These are phyloP conservation scores for Nannospalax galili DNA, from an alignment of 2,113 vertebrate species.

Conservation along the genomic window DNA sequence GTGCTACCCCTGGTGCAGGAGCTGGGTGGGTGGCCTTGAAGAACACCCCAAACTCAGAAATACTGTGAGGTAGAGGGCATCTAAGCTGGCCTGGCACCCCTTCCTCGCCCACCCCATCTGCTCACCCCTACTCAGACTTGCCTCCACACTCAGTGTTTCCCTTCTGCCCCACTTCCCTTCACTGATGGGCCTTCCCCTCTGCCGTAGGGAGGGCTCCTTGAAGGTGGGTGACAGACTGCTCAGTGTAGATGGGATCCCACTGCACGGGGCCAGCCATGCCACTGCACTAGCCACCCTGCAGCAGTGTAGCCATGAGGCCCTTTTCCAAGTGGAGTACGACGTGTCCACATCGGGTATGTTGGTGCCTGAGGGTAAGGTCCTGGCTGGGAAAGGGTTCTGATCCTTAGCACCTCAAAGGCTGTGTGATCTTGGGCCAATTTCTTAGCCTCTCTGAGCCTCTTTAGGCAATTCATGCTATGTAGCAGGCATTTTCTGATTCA, in stretches of 20 bases:
- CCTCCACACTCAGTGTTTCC: neutral
- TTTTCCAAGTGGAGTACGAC: slow-evolving; percentile 98
- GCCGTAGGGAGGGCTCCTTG: slow-evolving; percentile 94
- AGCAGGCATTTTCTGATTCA: neutral
- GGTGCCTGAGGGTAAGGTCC: neutral
- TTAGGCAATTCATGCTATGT: rapidly evolving
- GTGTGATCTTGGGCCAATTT: neutral
- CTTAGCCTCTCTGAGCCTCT: neutral
- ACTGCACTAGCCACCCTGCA: slow-evolving; percentile 92
- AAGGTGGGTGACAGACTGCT: slow-evolving; percentile 94
- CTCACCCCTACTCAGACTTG: neutral
- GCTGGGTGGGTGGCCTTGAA: neutral
- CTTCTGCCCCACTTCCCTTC: too few relatives aligned
- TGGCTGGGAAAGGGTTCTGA: neutral
- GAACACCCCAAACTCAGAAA: neutral
- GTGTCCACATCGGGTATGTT: slow-evolving; percentile 94
- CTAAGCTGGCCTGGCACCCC: neutral
- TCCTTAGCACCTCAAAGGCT: neutral
- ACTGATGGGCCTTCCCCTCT: slow-evolving; percentile 2
- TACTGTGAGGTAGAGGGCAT: neutral
- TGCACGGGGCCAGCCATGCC: slow-evolving; percentile 93
- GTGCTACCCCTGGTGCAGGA: neutral
- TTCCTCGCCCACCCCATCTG: too few relatives aligned
- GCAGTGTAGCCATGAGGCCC: slow-evolving; percentile 95
- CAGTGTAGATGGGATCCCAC: slow-evolving; percentile 93